Base-by-base conservation (phyloP, 2,113 vertebrate genomes). In the Sylvia atricapilla region DNA sequence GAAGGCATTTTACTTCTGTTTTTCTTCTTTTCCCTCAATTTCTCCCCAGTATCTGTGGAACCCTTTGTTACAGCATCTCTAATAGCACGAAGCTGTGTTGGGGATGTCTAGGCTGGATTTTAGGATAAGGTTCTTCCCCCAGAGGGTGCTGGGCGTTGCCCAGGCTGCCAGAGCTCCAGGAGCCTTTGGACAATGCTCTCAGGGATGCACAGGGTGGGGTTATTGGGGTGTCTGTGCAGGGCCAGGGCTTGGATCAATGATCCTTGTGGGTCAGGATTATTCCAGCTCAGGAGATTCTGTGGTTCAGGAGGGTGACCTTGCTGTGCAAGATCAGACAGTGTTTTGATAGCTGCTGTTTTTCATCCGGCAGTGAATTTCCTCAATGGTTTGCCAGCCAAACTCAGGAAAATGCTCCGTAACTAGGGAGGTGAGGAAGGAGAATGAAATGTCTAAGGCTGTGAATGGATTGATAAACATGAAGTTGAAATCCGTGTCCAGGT, bases 141-240 rank as follows among this genome's bases (percentile, higher is more conserved):
- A 43, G 41, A 43, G 47, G 20, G 35, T 35, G 25, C 35, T 16
- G 31, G 53, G 47, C 47, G 27, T 41, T 75, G 53, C 13, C 2
- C 28, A 46, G 28, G 55, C 47, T 83, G 30, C 17, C 47, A 35
- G 17, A 83, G 47, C 47, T 19, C 63, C 5, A 35, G 70, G 7
- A 43, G 35, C 0, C 0, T 41, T 63, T 35, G 63, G n/a, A 19
- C 11, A 46, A 0, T 0, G 0, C 33, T 27, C 0, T 0, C 50
- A 49, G 44, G 50, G 52, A 31, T 59, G 44, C 10, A 0, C 15
- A 33, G 47, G n/a, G 10, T n/a, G 55, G 24, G 55, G 6, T 27
- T 62, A 20, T 2, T 49, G 72, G 35, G 25, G 2, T 15, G 30
- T 47, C 77, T 55, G 30, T 47, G 41, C 70, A 62, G 47, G 68